A percentile compares a stretch with the other conserved stretches of the same genome.
These are phyloP conservation scores for Suncus etruscus DNA, from an alignment of 2,113 vertebrate genomes.

Conservation along the genomic window DNA sequence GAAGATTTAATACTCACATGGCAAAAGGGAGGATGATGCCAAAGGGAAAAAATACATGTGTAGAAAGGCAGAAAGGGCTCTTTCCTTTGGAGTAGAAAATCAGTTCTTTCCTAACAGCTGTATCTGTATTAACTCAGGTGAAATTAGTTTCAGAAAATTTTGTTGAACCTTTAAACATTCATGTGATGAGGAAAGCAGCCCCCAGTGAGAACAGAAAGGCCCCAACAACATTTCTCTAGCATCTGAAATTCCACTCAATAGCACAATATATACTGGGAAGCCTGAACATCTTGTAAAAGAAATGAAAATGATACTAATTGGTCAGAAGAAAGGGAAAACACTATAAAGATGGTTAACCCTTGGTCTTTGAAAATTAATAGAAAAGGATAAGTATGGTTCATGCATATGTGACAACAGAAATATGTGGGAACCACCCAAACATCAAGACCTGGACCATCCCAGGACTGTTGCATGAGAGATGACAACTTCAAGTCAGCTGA, in stretches of 20 bases:
- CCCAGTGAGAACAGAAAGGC: not conserved
- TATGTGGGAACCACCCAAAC: not conserved
- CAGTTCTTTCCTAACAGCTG: not conserved
- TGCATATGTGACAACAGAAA: not conserved
- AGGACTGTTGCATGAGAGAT: not conserved
- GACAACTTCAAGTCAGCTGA: not conserved
- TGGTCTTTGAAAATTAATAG: not conserved
- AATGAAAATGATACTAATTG: not conserved
- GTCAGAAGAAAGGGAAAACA: not conserved
- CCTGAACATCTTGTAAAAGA: slow-evolving; percentile 4
- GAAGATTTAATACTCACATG: not conserved
- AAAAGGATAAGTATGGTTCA: not conserved
- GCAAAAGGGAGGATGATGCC: accelerated
- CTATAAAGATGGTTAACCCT: not conserved
- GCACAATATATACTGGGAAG: not conserved
- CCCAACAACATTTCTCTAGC: not conserved
- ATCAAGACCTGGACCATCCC: not conserved
- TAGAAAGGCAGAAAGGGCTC: not conserved
- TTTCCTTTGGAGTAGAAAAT: not conserved
- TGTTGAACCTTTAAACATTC: too few relatives aligned
- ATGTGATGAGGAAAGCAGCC: not conserved
- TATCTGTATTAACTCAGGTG: not conserved
- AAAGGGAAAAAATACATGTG: not conserved
- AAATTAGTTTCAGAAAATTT: not conserved
- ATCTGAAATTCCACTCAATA: not conserved